Evolutionary conservation across 2,888 invertebrate genomes (phyloP).

Genomic region (Copidosoma aretas): DNA sequence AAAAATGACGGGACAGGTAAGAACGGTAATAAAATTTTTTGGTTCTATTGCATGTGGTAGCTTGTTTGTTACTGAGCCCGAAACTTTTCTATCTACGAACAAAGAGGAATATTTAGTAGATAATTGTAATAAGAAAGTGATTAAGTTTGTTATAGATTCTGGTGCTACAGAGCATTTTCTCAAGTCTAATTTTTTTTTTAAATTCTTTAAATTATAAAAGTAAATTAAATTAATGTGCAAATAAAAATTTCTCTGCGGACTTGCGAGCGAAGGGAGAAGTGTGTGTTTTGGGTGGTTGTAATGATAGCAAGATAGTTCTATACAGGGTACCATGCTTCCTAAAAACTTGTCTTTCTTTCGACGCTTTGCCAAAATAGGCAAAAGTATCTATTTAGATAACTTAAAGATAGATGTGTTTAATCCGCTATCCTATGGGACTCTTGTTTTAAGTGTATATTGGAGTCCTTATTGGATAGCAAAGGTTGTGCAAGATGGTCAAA

Average conservation of each 20-base stretch:
- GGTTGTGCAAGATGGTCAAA: not conserved
- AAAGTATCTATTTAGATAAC: slow-evolving; percentile 41
- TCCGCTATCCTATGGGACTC: slow-evolving; percentile 16
- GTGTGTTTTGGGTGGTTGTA: too few relatives aligned
- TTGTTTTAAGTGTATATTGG: slow-evolving; percentile 16
- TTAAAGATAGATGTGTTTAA: slow-evolving; percentile 12
- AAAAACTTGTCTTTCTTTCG: slow-evolving; percentile 42
- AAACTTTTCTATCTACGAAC: too few relatives aligned
- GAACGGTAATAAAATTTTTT: too few relatives aligned
- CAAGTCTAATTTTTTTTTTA: slow-evolving; percentile 41
- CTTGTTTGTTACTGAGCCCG: too few relatives aligned
- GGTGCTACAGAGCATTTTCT: slow-evolving; percentile 44
- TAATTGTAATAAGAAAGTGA: too few relatives aligned
- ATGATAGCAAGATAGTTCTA: slow-evolving; percentile 39
- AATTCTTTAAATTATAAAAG: slow-evolving; percentile 35
- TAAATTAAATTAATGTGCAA: slow-evolving; percentile 41
- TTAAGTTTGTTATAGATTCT: too few relatives aligned
- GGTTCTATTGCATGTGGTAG: too few relatives aligned
- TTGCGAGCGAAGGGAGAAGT: slow-evolving; percentile 41
- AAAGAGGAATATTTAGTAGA: too few relatives aligned
- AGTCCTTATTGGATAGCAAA: slow-evolving; percentile 8
- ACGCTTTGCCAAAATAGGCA: slow-evolving; percentile 36
- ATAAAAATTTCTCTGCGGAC: slow-evolving; percentile 41
- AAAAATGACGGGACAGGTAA: too few relatives aligned
- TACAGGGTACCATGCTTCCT: slow-evolving; percentile 39